Conservation (phyloP, 2,113 vertebrate genomes). For the Trichechus manatus region DNA sequence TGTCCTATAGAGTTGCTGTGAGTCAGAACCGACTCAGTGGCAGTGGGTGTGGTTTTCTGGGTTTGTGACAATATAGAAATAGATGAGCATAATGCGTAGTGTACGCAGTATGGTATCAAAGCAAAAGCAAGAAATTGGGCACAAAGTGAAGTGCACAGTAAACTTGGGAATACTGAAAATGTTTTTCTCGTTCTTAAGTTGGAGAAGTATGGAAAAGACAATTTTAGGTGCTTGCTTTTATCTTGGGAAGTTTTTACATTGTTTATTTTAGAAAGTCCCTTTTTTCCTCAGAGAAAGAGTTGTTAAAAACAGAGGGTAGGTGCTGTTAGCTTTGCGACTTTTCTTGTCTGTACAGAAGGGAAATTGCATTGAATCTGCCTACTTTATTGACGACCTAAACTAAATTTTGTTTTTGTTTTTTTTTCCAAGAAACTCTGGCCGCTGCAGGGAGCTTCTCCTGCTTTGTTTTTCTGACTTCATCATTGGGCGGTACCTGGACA, state of each 20-base stretch:
- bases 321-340: neutral
- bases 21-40: no score
- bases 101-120: neutral
- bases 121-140: neutral
- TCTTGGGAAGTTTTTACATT: neutral
- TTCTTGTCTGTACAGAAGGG: no score
- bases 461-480: constrained; percentile 93
- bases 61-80: neutral
- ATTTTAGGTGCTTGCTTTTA: neutral
- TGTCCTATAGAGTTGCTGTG: no score
- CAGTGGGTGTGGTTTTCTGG: neutral
- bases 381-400: neutral
- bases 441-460: constrained; percentile 93
- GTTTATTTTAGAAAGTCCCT: neutral
- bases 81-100: no score
- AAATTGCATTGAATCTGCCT: neutral
- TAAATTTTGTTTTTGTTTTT: neutral
- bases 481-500: constrained; percentile 92
- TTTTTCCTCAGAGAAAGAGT: neutral
- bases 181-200: neutral
- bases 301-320: neutral
- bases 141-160: neutral
- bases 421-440: constrained; percentile 90
- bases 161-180: neutral
- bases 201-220: neutral